A percentile compares a stretch with the other conserved stretches of the same genome.
Conservation (phyloP, 35 echinoderm and acorn worm genomes). For the Eucidaris tribuloides region DNA sequence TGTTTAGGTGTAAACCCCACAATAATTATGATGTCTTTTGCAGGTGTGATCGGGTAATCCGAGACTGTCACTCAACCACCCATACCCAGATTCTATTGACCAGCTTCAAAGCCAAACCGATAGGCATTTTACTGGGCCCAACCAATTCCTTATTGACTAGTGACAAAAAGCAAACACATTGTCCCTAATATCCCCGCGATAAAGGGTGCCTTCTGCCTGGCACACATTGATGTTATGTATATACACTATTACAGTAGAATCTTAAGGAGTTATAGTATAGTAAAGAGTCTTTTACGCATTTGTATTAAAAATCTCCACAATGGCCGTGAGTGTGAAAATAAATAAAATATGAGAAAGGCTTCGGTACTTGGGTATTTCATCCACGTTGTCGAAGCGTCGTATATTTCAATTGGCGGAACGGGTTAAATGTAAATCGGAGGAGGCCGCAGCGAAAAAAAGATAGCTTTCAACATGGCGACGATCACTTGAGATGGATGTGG, state of each 20-base stretch:
- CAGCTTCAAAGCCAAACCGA: neutral
- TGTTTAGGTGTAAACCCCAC: conserved; percentile 16
- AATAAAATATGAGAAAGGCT: conserved; percentile 36
- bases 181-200: conserved; percentile 1
- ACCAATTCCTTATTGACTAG: neutral
- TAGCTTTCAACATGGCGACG: conserved; percentile 24
- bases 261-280: conserved; percentile 1
- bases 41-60: conserved; percentile 23
- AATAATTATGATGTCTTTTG: conserved; percentile 31
- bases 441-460: neutral
- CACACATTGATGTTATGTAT: conserved; percentile 7
- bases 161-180: conserved; percentile 20
- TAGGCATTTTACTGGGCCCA: conserved; percentile 2
- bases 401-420: conserved; percentile 32
- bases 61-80: conserved; percentile 10
- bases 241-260: conserved; percentile 18
- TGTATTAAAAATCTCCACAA: conserved; percentile 29
- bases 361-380: conserved; percentile 35
- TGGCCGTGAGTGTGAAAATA: conserved; percentile 19
- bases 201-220: neutral
- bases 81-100: conserved; percentile 4
- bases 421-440: conserved; percentile 34
- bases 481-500: neutral
- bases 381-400: conserved; percentile 32
- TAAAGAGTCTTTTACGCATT: conserved; percentile 17